phyloP scores from a whole-genome alignment of 2,797 vertebrate genomes.

The Poeciliopsis turneri region DNA sequence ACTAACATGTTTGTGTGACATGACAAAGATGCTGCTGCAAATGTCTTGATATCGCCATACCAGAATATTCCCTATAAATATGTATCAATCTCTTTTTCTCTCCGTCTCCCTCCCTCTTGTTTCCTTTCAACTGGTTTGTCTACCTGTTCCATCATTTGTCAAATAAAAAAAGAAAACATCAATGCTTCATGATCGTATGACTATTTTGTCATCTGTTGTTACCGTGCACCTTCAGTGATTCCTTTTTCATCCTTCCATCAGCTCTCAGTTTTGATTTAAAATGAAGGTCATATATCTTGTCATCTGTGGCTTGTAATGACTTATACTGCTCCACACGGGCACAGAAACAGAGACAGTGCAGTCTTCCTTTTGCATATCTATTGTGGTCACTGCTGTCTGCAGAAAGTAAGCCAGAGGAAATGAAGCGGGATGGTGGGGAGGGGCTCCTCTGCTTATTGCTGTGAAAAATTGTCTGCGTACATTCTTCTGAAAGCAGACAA shows the following conservation, averaged over 20 bases:
- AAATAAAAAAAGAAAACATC: conserved; percentile 5
- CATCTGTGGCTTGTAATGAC: conserved; percentile 13
- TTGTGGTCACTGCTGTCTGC: conserved; percentile 44
- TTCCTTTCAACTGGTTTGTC: conserved; percentile 1
- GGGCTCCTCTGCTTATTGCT: conserved; percentile 9
- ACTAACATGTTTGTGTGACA: background rate
- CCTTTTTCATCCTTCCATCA: conserved; percentile 16
- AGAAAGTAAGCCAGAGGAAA: conserved; percentile 39
- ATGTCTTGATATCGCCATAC: background rate
- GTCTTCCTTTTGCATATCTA: conserved; percentile 34
- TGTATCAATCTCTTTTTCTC: too few species aligned
- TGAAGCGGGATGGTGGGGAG: conserved; percentile 17
- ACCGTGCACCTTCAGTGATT: conserved; percentile 4
- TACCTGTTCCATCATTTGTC: conserved; percentile 23
- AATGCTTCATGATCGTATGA: conserved; percentile 11
- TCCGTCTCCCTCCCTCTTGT: too few species aligned
- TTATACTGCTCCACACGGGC: background rate
- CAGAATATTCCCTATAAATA: too few species aligned
- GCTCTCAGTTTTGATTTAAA: conserved; percentile 13
- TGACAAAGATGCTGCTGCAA: background rate
- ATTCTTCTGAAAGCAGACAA: conserved; percentile 61
- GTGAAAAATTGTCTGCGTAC: conserved; percentile 59
- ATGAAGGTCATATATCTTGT: conserved; percentile 2
- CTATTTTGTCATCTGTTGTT: conserved; percentile 22
- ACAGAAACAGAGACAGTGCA: conserved; percentile 9